Evolutionary conservation across 2,113 vertebrate species (phyloP), one percentile per base, ranked within the genome.

Genomic region (Origma solitaria): DNA sequence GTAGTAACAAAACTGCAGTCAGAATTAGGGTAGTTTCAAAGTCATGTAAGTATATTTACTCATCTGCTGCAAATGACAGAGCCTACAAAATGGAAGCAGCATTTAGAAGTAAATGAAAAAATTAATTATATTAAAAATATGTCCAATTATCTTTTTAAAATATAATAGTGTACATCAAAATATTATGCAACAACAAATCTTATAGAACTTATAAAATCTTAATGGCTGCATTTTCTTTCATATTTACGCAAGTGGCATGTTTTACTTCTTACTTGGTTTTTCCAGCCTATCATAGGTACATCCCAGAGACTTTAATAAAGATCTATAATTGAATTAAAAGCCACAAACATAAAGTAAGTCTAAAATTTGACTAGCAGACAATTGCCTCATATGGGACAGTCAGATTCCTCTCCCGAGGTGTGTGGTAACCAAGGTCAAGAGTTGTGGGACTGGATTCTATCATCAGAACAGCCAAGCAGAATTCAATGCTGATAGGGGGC

Each of bases 21-120:
- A 97, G 94, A 97, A 97, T 96, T 56, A 37, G 70, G 23, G 42
- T 91, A 96, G 94, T 98, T 98, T 98, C 97, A 98, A 98, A 98
- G 98, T 98, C 98, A 98, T 87, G 86, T 72, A 94, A 95, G 83
- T 91, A 85, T 83, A 90, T 96, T 96, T 94, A 90, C 54, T 93
- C 73, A 73, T 96, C 91, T 97, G 82, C 72, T 82, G 97, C 81
- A 73, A 93, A 89, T 90, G 90, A 82, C 88, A 97, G 45, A 95
- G 85, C 16, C 38, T 49, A 77, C 69, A 91, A 92, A 94, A 83
- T 62, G 27, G 73, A 85, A 70, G 65, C 31, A 83, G 24, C 47
- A 65, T 86, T 88, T 82, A 86, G 38, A 86, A 78, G 9, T 17
- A 82, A 96, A 90, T 47, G 6, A 82, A 82, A 86, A 94, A 80